Percentiles rank a stretch among this genome's conserved stretches.
Conservation (phyloP, 2,888 invertebrate genomes). For the Drosophila barbarae region DNA sequence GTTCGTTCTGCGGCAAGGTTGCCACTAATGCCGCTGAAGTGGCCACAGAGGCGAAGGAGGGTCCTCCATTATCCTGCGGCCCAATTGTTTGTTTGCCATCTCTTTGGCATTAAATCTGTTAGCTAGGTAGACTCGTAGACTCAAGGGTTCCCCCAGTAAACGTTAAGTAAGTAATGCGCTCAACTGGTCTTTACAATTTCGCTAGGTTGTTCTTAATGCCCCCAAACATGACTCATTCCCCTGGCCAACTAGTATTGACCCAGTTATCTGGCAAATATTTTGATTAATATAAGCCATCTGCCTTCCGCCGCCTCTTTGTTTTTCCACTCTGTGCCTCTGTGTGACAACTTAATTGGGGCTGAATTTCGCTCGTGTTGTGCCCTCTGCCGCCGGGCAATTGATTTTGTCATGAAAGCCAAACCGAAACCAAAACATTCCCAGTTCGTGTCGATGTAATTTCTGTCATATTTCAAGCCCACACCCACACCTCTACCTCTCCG, state of each 20-base stretch:
- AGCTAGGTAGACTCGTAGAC: slow-evolving; percentile 16
- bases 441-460: slow-evolving; percentile 25
- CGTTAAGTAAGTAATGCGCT: slow-evolving; percentile 28
- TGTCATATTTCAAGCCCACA: slow-evolving; percentile 28
- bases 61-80: slow-evolving; percentile 25
- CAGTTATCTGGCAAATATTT: slow-evolving; percentile 10
- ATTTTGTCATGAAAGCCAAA: slow-evolving; percentile 52
- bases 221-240: slow-evolving; percentile 11
- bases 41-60: slow-evolving; percentile 12
- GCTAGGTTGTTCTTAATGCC: slow-evolving; percentile 4
- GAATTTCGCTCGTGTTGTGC: slow-evolving; percentile 19
- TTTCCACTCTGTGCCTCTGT: not conserved
- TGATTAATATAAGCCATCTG: slow-evolving; percentile 7
- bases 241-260: slow-evolving; percentile 20
- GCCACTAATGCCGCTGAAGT: slow-evolving; percentile 34
- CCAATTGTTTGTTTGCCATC: slow-evolving; percentile 11
- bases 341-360: slow-evolving; percentile 41
- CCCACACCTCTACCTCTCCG: slow-evolving; percentile 1
- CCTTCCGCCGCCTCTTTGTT: not conserved
- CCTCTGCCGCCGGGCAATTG: slow-evolving; percentile 45
- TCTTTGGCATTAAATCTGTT: slow-evolving; percentile 9
- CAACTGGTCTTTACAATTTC: slow-evolving; percentile 7
- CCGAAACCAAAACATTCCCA: slow-evolving; percentile 30
- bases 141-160: slow-evolving; percentile 16
- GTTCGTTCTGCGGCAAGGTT: slow-evolving; percentile 37